These are phyloP conservation scores for Caerostris extrusa DNA, from an alignment of 1,140 invertebrate species.

Conservation along the genomic window DNA sequence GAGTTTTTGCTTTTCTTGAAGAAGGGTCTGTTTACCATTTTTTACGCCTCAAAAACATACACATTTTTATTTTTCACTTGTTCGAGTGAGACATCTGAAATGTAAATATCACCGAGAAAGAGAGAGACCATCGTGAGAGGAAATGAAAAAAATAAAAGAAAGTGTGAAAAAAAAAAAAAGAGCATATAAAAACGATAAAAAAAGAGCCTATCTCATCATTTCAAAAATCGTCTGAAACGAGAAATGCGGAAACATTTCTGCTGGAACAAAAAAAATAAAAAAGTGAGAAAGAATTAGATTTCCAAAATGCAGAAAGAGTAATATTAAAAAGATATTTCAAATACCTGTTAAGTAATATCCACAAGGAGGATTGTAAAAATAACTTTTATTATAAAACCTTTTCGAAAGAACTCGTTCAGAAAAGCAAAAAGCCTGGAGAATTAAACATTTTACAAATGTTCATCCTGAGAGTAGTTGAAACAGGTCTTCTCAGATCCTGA, in stretches of 20 bases:
- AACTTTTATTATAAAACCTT: too few species aligned
- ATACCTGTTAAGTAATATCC: too few species aligned
- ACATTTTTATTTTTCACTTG: slow-evolving; percentile 59
- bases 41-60: slow-evolving; percentile 58
- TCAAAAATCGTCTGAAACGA: slow-evolving; percentile 34
- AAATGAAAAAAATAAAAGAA: slow-evolving; percentile 12
- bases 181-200: slow-evolving; percentile 27
- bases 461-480: too few species aligned
- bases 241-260: slow-evolving; percentile 39
- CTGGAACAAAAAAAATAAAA: not conserved
- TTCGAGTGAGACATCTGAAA: slow-evolving; percentile 59
- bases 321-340: too few species aligned
- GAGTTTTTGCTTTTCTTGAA: slow-evolving; percentile 12
- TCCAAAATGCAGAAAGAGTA: too few species aligned
- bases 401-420: too few species aligned
- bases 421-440: too few species aligned
- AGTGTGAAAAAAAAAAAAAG: slow-evolving; percentile 27
- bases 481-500: too few species aligned
- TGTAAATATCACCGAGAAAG: slow-evolving; percentile 59
- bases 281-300: not conserved
- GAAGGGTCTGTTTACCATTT: slow-evolving; percentile 32
- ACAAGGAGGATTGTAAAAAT: too few species aligned
- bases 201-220: slow-evolving; percentile 35
- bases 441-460: too few species aligned
- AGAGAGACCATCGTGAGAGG: not conserved